Base-by-base conservation (phyloP, 2,797 vertebrate species). In the Atherinosoma microstoma region DNA sequence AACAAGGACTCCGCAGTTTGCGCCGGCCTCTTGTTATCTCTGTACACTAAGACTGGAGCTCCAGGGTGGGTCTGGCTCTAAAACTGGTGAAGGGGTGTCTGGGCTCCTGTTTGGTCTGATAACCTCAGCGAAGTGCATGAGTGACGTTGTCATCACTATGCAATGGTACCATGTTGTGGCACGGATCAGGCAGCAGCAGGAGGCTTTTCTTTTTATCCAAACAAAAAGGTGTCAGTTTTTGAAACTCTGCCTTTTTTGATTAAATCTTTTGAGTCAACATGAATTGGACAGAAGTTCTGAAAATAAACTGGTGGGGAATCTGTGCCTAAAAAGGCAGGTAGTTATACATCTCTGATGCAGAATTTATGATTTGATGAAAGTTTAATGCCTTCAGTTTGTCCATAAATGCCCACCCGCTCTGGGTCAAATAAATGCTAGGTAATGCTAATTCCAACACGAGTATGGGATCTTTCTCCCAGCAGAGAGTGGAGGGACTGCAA, bases 21-120 rank as follows among this genome's bases (percentile, higher is more conserved):
- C 70, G 34, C 56, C 20, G 60, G 76, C 76, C 70, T 57, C 59
- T 45, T 64, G 64, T 82, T 88, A 91, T 92, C 88, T 89, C 20
- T 34, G 57, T 0, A 9, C 0, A 24, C 36, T 40, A 40, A 51
- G 71, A 29, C 56, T 15, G 34, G 58, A 34, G 72, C 49, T 80
- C 22, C 61, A 62, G 81, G 82, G 79, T 57, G 82, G 83, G 79
- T 80, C 78, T 71, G 32, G 32, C 6, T 72, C 51, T 80, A 30
- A 18, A 61, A 71, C 58, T 58, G 32, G 40, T 67, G 67, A 38
- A 45, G 65, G 70, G 56, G 49, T n/a, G 64, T 36, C n/a, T 18
- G 68, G 64, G 49, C 76, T 84, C 59, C 77, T 71, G 83, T 63
- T 64, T 4, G 73, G 62, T 45, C 84, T 84, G 89, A 91, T 87